These are phyloP conservation scores for Salticus scenicus DNA, from an alignment of 2,888 invertebrate species.

Conservation along the genomic window DNA sequence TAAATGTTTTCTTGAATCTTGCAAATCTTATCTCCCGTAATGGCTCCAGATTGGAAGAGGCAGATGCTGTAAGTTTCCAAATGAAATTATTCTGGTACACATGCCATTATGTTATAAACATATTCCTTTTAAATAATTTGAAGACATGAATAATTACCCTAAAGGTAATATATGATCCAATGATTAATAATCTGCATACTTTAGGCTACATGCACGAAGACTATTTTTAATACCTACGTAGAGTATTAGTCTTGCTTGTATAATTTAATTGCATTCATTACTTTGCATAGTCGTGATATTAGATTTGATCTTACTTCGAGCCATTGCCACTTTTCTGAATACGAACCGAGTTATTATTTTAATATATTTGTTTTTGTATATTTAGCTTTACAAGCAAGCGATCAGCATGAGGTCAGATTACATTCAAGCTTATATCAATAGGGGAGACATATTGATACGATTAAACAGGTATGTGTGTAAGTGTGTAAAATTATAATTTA, in stretches of 20 bases:
- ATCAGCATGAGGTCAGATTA: conserved; percentile 98
- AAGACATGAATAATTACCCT: too few relatives aligned
- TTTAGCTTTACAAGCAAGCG: conserved; percentile 87
- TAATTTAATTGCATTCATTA: too few relatives aligned
- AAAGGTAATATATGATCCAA: too few relatives aligned
- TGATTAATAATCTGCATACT: too few relatives aligned
- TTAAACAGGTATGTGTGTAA: conserved; percentile 81
- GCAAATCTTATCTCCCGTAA: conserved; percentile 96
- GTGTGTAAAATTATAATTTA: too few relatives aligned
- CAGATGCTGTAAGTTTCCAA: conserved; percentile 81
- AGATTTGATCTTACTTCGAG: background rate
- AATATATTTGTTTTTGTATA: background rate
- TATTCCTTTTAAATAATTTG: too few relatives aligned
- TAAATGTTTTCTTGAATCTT: conserved; percentile 95
- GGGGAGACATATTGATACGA: conserved; percentile 96
- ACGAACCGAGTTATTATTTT: too few relatives aligned
- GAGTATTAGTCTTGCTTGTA: too few relatives aligned
- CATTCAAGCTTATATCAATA: conserved; percentile 96
- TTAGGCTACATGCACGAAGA: background rate
- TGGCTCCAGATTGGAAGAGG: conserved; percentile 92
- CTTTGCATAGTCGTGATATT: too few relatives aligned
- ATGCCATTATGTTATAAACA: too few relatives aligned
- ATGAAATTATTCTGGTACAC: too few relatives aligned
- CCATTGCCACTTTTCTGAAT: background rate
- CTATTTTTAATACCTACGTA: background rate